These are phyloP conservation scores for Lasioglossum baleicum DNA, from an alignment of 1,140 invertebrate genomes.

Conservation along the genomic window DNA sequence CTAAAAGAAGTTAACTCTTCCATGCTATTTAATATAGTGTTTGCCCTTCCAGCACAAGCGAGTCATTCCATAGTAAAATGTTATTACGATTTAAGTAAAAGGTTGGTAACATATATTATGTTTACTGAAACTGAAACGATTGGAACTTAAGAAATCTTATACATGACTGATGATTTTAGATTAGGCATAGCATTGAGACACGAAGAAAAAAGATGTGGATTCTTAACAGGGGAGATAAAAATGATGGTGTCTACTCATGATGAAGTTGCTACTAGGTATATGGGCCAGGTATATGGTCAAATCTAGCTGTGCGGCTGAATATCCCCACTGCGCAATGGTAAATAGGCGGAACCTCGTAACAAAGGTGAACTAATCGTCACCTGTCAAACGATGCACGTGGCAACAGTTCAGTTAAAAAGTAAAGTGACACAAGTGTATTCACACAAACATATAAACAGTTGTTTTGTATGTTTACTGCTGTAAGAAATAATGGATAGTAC, in stretches of 20 bases:
- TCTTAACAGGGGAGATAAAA: slow-evolving; percentile 93
- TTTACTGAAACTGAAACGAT: slow-evolving; percentile 6
- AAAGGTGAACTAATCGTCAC: too few species aligned
- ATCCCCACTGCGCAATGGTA: too few species aligned
- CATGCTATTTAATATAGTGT: slow-evolving; percentile 94
- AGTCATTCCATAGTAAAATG: slow-evolving; percentile 96
- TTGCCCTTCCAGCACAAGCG: slow-evolving; percentile 93
- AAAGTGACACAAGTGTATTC: too few species aligned
- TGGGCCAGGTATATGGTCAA: too few species aligned
- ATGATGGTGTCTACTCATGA: slow-evolving; percentile 89
- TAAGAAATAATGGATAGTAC: too few species aligned
- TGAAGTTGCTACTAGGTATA: slow-evolving; percentile 82
- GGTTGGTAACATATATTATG: slow-evolving; percentile 60
- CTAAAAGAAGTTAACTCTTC: slow-evolving; percentile 85
- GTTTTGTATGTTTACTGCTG: too few species aligned
- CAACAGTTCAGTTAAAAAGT: too few species aligned
- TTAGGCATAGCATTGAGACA: slow-evolving; percentile 93
- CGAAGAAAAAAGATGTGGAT: slow-evolving; percentile 94
- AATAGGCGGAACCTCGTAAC: too few species aligned
- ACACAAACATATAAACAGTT: too few species aligned
- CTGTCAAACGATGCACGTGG: too few species aligned
- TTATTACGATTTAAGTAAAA: slow-evolving; percentile 96
- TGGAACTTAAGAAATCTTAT: not conserved
- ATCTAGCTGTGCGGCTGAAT: too few species aligned
- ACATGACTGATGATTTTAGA: slow-evolving; percentile 71